Evolutionary conservation across 1,140 invertebrate genomes (phyloP), one percentile per base, ranked within the genome.

Genomic region (Papilio helenus): DNA sequence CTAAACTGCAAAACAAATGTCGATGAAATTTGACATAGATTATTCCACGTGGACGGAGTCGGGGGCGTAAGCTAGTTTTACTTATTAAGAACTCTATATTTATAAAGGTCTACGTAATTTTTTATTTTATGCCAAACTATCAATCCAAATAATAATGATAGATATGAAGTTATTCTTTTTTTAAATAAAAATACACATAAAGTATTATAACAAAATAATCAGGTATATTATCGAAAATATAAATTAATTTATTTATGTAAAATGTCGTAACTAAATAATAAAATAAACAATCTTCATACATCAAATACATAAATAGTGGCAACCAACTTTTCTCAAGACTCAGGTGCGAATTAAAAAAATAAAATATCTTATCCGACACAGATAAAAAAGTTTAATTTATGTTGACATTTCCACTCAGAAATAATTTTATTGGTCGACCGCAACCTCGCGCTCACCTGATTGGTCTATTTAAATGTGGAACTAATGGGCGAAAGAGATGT

Each of bases 401-500:
- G 87, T 92, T 93, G 91, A 93, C 92, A 93, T 90, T 90, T 93
- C 89, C 87, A 88, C 89, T 89, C 86, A 88, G 84, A 85, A 85
- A 87, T 87, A 86, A 86, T 88, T 91, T 93, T 94, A 94, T 94
- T 94, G 92, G 93, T 87, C 88, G 83, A 88, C 87, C 87, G 81
- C 87, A 88, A 87, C 83, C 84, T 51, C 77, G 79, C 81, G 80
- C 65, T 79, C 82, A 80, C 81, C 85, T 88, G 85, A 94, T 94
- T 94, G 93, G 93, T 89, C 85, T 89, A 89, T 93, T 92, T 90
- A 89, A 92, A 93, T 93, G 84, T 86, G 82, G 82, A 85, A 86
- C 84, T 90, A 88, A 87, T 83, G 91, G 82, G 82, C 74, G 87
- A 93, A 87, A 88, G 88, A 89, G 92, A 94, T 82, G 86, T 80